A percentile compares a stretch with the other conserved stretches of the same genome.
These are phyloP conservation scores for Drosophila yakuba DNA, from an alignment of 1,140 invertebrate genomes.

Conservation along the genomic window DNA sequence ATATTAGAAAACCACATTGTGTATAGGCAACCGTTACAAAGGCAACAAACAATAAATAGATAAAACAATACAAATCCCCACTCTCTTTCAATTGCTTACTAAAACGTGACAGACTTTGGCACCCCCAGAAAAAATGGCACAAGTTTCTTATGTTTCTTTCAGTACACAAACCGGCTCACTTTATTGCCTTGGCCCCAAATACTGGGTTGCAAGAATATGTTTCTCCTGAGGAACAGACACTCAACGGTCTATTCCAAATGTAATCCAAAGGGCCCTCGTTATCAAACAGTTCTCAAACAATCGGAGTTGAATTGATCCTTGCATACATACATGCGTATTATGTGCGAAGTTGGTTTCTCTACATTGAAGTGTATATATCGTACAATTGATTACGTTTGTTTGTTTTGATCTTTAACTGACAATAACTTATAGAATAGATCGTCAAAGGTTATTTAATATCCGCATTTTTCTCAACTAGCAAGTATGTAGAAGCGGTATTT, in stretches of 20 bases:
- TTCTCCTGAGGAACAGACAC: slow-evolving; percentile 9
- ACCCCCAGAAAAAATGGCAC: background rate
- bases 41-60: slow-evolving; percentile 53
- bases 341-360: slow-evolving; percentile 31
- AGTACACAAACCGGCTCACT: slow-evolving; percentile 67
- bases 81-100: background rate
- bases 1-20: slow-evolving; percentile 68
- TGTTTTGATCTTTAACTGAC: slow-evolving; percentile 42
- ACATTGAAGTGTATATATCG: slow-evolving; percentile 54
- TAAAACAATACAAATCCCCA: slow-evolving; percentile 35
- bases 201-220: slow-evolving; percentile 39
- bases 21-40: slow-evolving; percentile 74
- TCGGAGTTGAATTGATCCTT: slow-evolving; percentile 16
- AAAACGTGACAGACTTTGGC: too few relatives aligned
- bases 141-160: slow-evolving; percentile 34
- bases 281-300: slow-evolving; percentile 36
- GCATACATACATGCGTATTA: slow-evolving; percentile 14
- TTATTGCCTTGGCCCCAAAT: slow-evolving; percentile 73
- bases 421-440: slow-evolving; percentile 46
- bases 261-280: slow-evolving; percentile 30
- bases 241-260: background rate
- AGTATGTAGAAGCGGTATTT: slow-evolving; percentile 17
- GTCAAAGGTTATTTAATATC: slow-evolving; percentile 27
- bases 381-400: slow-evolving; percentile 60
- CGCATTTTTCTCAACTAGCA: slow-evolving; percentile 23